Conservation (phyloP, 2,797 vertebrate species). For the Acipenser transmontanus region DNA sequence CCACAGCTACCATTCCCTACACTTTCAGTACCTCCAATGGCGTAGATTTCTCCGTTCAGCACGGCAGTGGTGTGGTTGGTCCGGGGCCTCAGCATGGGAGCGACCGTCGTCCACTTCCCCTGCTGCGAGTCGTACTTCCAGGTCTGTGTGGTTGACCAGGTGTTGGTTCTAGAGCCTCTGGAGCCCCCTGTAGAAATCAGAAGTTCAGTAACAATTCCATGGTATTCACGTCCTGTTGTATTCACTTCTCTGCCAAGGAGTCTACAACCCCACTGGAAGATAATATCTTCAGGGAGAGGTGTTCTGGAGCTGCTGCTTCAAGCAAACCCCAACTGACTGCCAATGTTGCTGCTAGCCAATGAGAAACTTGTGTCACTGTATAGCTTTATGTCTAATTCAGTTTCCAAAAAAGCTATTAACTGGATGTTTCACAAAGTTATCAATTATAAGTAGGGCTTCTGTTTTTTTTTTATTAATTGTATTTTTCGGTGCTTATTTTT, state of each 20-base stretch:
- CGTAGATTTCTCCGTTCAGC: slow-evolving; percentile 91
- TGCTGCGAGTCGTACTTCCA: slow-evolving; percentile 86
- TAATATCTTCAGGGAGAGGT: too few species aligned
- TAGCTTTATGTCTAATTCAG: too few species aligned
- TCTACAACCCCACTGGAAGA: too few species aligned
- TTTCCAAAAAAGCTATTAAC: too few species aligned
- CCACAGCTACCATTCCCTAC: slow-evolving; percentile 25
- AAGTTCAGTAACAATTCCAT: slow-evolving; percentile 2
- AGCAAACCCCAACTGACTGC: too few species aligned
- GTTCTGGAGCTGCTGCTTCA: too few species aligned
- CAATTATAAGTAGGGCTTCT: too few species aligned
- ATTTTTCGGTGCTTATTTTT: too few species aligned
- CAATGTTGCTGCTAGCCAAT: too few species aligned
- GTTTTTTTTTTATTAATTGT: too few species aligned
- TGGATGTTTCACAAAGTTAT: too few species aligned
- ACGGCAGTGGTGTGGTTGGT: slow-evolving; percentile 85
- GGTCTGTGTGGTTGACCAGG: slow-evolving; percentile 90
- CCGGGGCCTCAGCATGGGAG: slow-evolving; percentile 84
- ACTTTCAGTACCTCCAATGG: slow-evolving; percentile 76
- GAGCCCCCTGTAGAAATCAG: slow-evolving; percentile 73
- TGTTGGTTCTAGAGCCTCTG: slow-evolving; percentile 79
- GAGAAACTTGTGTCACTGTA: too few species aligned
- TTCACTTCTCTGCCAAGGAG: neutral
- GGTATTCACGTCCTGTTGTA: neutral
- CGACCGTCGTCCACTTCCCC: slow-evolving; percentile 73